phyloP scores from a whole-genome alignment of 2,113 vertebrate species.

The Prionailurus bengalensis region DNA sequence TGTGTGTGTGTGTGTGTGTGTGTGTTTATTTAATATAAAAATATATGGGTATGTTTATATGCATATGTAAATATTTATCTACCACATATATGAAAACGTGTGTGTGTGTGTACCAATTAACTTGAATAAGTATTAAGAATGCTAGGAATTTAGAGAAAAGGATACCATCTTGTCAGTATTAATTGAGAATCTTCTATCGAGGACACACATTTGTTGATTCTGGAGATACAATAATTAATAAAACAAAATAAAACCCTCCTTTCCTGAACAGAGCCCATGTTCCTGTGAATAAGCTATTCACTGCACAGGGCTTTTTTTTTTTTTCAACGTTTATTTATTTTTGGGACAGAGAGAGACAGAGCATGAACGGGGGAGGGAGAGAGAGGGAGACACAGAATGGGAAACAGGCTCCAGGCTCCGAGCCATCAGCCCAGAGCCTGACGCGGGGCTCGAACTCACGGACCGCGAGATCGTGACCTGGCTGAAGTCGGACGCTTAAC shows the following conservation, averaged over 20 bases:
- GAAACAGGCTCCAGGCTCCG: too few species aligned
- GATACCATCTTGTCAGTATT: background rate
- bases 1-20: too few species aligned
- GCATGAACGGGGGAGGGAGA: too few species aligned
- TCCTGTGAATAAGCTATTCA: background rate
- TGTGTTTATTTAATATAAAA: background rate
- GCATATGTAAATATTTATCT: background rate
- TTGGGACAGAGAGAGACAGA: too few species aligned
- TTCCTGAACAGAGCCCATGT: background rate
- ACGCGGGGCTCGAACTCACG: too few species aligned
- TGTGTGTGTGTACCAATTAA: background rate
- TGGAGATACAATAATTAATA: background rate
- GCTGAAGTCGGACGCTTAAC: too few species aligned
- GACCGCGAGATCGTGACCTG: too few species aligned
- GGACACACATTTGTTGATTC: background rate
- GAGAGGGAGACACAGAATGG: too few species aligned
- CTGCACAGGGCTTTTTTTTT: background rate
- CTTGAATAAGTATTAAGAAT: background rate
- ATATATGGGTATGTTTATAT: too few species aligned
- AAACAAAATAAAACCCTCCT: background rate
- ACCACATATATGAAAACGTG: too few species aligned
- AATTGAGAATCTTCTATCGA: background rate
- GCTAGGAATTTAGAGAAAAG: background rate
- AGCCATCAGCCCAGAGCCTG: too few species aligned
- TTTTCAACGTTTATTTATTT: too few species aligned